phyloP scores from a whole-genome alignment of 2,888 invertebrate genomes.

The Epinotia nisella region DNA sequence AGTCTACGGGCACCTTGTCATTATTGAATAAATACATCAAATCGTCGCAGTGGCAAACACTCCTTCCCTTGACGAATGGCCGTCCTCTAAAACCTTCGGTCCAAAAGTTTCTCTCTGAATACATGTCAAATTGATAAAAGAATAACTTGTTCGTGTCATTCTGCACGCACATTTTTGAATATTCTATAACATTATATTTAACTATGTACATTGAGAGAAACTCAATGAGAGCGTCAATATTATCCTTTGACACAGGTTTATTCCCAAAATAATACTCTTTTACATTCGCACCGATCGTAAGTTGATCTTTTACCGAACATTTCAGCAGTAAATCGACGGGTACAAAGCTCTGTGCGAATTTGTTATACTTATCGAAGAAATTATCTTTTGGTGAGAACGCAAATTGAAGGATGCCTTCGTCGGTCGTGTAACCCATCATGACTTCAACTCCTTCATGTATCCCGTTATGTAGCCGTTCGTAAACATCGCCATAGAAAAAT shows the following conservation, averaged over 20 bases:
- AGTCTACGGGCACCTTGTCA: constrained; percentile 17
- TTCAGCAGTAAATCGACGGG: constrained; percentile 34
- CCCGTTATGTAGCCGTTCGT: constrained; percentile 68
- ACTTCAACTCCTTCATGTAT: constrained; percentile 79
- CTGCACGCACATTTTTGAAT: constrained; percentile 33
- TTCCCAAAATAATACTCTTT: constrained; percentile 46
- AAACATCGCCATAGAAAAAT: constrained; percentile 46
- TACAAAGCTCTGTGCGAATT: constrained; percentile 44
- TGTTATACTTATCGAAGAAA: constrained; percentile 35
- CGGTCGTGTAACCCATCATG: constrained; percentile 85
- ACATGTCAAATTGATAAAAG: constrained; percentile 46
- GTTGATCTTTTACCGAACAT: constrained; percentile 34
- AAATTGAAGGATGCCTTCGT: constrained; percentile 27
- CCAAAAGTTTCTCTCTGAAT: constrained; percentile 45
- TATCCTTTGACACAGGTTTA: constrained; percentile 38
- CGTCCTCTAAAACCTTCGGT: constrained; percentile 9
- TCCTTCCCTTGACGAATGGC: constrained; percentile 18
- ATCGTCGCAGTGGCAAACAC: constrained; percentile 46
- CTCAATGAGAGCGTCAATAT: constrained; percentile 22
- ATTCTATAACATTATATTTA: constrained; percentile 36
- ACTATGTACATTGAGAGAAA: constrained; percentile 34
- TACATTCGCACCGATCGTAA: constrained; percentile 37
- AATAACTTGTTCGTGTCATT: constrained; percentile 40
- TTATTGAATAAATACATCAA: constrained; percentile 45
- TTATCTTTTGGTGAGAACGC: constrained; percentile 15